Base-by-base conservation (phyloP, 1,140 invertebrate species). In the Manduca sexta region DNA sequence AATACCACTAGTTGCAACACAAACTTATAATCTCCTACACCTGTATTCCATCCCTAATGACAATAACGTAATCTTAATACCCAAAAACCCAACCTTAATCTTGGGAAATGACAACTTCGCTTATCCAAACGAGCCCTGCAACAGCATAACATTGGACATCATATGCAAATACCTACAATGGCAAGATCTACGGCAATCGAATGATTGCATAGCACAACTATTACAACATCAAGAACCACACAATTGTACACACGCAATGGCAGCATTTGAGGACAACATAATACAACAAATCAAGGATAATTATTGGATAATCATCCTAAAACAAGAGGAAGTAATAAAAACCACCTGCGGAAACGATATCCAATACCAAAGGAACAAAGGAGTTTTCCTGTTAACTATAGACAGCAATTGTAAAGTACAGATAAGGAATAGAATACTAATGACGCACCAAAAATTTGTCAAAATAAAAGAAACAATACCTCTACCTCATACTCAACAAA, bases 231-330 rank as follows among this genome's bases (percentile, higher is more conserved):
- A 52, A 41, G 15, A 45, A 45, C 42, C 42, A 6, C 43, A 40
- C 18, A 41, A 48, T 21, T 52, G 43, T 35, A 45, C 21, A 5
- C 45, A 45, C 16, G 43, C 30, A 0, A 52, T 13, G 38, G 40
- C 37, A 15, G 48, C 17, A 1, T 50, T 34, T 3, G 15, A 63
- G 17, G 39, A 59, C 7, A 59, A 48, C 26, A 48, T 56, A 6
- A 56, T 56, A 6, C 49, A 59, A 38, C 52, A 63, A 51, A 56
- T 59, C 1, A 51, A 59, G 38, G 52, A 59, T 13, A 64, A 64
- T 13, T 56, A 47, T 10, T 60, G 52, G 56, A 64, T 53, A 35
- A 34, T 45, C 1, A 49, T 60, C 15, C 1, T 60, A 11, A 60
- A 52, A 40, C 13, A 49, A 30, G 52, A 58, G 18, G 52, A 56